Evolutionary conservation across 2,888 invertebrate genomes (phyloP).

Genomic region (Emesis russula): DNA sequence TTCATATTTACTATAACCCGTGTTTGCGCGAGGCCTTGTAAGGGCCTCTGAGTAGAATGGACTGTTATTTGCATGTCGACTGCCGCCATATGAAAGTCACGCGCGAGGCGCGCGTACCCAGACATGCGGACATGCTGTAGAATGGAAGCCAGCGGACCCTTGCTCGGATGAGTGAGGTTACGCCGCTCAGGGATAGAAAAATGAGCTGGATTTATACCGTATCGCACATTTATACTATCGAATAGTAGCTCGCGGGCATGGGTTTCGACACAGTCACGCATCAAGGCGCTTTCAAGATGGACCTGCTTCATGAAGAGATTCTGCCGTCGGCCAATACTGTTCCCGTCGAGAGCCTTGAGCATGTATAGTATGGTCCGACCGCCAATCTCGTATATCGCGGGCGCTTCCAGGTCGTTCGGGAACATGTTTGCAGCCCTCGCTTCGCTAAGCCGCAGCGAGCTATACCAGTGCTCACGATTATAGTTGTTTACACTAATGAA

Average conservation of each 20-base stretch:
- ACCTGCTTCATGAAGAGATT: background rate
- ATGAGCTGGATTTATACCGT: background rate
- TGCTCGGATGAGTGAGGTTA: background rate
- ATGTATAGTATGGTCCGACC: background rate
- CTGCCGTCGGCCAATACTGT: background rate
- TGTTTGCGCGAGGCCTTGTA: too few relatives aligned
- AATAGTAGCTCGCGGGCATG: background rate
- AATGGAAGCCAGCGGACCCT: background rate
- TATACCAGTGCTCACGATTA: background rate
- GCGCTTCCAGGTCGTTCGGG: background rate
- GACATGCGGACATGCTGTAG: background rate
- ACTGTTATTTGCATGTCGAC: background rate
- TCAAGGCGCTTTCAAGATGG: background rate
- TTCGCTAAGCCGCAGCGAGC: background rate
- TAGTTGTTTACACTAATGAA: background rate
- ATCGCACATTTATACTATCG: background rate
- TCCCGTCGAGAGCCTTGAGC: background rate
- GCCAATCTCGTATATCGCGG: background rate
- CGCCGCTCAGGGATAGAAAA: background rate
- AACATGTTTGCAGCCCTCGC: background rate
- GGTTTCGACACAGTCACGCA: constrained; percentile 7
- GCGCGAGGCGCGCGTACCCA: background rate
- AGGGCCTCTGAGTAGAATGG: too few relatives aligned
- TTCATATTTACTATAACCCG: too few relatives aligned
- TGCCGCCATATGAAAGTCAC: background rate